A percentile compares a stretch with the other conserved stretches of the same genome.
phyloP scores from a whole-genome alignment of 2,797 vertebrate species.

The Hipposideros larvatus region DNA sequence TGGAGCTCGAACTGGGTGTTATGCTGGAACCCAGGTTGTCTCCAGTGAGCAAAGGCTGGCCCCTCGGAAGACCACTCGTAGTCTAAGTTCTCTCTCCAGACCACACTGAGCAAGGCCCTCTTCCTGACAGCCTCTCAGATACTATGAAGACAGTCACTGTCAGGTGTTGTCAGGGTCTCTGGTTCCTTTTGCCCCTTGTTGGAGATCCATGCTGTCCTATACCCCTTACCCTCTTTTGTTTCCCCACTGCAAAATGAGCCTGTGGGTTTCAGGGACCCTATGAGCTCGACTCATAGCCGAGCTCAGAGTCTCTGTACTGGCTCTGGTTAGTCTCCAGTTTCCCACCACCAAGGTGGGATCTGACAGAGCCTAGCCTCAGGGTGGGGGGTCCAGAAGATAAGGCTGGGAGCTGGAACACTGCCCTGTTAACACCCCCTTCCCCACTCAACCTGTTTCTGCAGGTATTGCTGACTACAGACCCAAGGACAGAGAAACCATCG shows the following conservation, averaged over 20 bases:
- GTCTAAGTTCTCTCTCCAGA: neutral
- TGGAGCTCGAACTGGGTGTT: neutral
- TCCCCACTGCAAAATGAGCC: neutral
- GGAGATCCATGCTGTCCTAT: neutral
- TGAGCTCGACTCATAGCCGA: neutral
- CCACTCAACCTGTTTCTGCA: constrained; percentile 79
- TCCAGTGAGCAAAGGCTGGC: neutral
- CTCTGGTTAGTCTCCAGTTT: neutral
- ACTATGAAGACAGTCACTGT: neutral
- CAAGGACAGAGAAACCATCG: constrained; percentile 88
- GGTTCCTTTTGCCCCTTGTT: neutral
- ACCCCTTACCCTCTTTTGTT: too few species aligned
- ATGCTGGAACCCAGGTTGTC: neutral
- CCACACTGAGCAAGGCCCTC: neutral
- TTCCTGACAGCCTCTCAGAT: neutral
- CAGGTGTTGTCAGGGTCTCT: neutral
- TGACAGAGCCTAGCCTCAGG: neutral
- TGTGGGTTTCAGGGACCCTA: neutral
- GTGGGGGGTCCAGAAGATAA: neutral
- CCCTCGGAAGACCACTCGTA: fast-evolving
- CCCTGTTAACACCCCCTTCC: neutral
- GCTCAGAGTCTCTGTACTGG: neutral
- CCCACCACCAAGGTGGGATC: neutral
- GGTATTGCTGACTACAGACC: constrained; percentile 93
- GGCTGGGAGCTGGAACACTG: fast-evolving